phyloP scores from a whole-genome alignment of 2,888 invertebrate species.

The Acanthosepion lycidas region DNA sequence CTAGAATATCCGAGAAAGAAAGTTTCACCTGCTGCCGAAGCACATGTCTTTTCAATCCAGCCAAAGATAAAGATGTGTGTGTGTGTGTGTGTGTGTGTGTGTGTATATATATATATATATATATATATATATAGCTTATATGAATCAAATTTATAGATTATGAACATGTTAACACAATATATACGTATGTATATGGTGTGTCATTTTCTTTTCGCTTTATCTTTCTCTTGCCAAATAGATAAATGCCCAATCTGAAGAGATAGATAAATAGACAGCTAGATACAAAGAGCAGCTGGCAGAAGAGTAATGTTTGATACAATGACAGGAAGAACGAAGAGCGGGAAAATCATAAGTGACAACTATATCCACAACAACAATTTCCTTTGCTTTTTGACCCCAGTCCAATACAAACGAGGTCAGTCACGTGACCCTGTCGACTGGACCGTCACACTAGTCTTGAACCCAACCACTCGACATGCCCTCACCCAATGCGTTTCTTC shows the following conservation, averaged over 20 bases:
- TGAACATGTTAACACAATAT: background rate
- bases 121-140: background rate
- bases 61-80: too few species aligned
- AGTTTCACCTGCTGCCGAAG: too few species aligned
- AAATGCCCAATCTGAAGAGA: background rate
- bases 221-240: too few species aligned
- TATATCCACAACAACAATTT: slow-evolving; percentile 18
- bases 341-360: slow-evolving; percentile 22
- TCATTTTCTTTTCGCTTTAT: too few species aligned
- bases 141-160: background rate
- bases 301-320: background rate
- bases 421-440: background rate
- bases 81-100: too few species aligned
- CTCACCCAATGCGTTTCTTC: background rate
- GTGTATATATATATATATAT: too few species aligned
- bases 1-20: background rate
- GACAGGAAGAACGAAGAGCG: background rate
- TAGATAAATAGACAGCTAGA: background rate
- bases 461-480: background rate
- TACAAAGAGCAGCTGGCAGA: background rate
- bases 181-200: background rate
- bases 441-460: background rate
- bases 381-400: background rate
- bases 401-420: slow-evolving; percentile 14
- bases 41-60: too few species aligned